These are phyloP conservation scores for Ricordea florida DNA, from an alignment of 92 coral and sea anemone species.

Conservation along the genomic window DNA sequence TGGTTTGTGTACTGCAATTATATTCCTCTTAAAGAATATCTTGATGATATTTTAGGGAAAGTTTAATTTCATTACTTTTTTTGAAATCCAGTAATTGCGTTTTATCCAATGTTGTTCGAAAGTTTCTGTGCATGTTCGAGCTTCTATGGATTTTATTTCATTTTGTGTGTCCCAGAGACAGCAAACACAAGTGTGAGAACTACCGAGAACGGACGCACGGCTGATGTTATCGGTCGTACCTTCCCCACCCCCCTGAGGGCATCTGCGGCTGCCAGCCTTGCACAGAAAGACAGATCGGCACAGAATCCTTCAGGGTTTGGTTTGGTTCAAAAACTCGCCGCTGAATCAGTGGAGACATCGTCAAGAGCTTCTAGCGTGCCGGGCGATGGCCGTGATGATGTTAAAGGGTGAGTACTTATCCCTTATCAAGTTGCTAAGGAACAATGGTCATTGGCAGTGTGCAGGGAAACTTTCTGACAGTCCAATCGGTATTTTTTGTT, in stretches of 20 bases:
- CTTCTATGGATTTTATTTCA: no score
- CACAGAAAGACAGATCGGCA: conserved; percentile 78
- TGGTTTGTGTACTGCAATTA: no score
- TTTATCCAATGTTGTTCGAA: no score
- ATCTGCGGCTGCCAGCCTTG: conserved; percentile 89
- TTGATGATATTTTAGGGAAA: no score
- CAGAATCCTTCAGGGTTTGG: conserved; percentile 32
- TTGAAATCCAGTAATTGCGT: no score
- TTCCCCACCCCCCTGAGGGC: conserved; percentile 97
- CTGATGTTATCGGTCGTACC: conserved; percentile 90
- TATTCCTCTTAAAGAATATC: no score
- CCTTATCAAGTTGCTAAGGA: neutral
- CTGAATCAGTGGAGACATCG: conserved; percentile 86
- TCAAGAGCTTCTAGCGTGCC: conserved; percentile 93
- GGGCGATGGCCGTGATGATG: conserved; percentile 79
- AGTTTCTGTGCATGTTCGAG: no score
- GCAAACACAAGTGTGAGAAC: conserved; percentile 40
- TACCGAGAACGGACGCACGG: conserved; percentile 27
- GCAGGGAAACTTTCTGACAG: neutral
- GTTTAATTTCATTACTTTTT: no score
- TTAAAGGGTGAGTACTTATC: conserved; percentile 41
- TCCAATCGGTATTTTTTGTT: neutral
- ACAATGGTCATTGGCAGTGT: neutral
- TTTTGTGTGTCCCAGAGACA: neutral
- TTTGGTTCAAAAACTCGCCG: conserved; percentile 54